These are phyloP conservation scores for Numenius phaeopus DNA, from an alignment of 2,797 vertebrate genomes.

Conservation along the genomic window DNA sequence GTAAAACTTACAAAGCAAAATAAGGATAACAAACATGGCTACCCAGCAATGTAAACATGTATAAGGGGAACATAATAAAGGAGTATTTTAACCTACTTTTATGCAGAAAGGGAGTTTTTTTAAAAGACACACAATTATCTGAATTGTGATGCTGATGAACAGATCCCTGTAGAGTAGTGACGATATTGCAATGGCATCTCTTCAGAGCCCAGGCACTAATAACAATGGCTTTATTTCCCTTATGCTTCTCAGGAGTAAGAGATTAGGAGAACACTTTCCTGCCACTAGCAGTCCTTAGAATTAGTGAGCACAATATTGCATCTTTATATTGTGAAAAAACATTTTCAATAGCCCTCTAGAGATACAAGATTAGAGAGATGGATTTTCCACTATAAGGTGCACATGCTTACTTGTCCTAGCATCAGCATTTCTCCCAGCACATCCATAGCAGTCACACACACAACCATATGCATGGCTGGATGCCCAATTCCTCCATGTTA, in stretches of 20 bases:
- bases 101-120: not conserved
- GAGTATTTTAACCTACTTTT: not conserved
- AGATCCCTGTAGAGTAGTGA: not conserved
- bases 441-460: not conserved
- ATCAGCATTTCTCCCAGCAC: not conserved
- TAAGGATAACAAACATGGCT: not conserved
- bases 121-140: not conserved
- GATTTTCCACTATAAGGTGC: not conserved
- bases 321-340: not conserved
- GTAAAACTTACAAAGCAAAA: not conserved
- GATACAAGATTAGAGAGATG: not conserved
- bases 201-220: not conserved
- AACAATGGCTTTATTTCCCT: constrained; percentile 9
- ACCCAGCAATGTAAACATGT: not conserved
- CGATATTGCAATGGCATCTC: not conserved
- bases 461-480: accelerated
- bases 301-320: not conserved
- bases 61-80: not conserved
- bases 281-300: not conserved
- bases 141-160: not conserved
- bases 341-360: constrained; percentile 2
- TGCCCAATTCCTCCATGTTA: not conserved
- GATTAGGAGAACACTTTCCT: not conserved
- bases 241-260: not conserved
- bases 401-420: not conserved